These are phyloP conservation scores for Melanargia galathea DNA, from an alignment of 2,888 invertebrate species.

Conservation along the genomic window DNA sequence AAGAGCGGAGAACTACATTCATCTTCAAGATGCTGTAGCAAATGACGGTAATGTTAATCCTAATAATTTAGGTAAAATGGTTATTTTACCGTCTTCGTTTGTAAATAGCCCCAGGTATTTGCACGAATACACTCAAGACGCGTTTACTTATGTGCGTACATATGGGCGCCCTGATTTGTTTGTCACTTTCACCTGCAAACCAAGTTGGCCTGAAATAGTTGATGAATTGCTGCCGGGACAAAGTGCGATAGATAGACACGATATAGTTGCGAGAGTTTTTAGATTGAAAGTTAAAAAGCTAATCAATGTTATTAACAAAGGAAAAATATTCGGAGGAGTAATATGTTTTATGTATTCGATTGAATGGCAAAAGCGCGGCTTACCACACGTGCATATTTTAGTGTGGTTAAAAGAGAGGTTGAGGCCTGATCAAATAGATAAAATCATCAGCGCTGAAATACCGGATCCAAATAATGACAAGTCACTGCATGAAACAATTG, in stretches of 20 bases:
- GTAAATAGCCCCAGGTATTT: conserved; percentile 48
- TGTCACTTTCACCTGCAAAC: conserved; percentile 39
- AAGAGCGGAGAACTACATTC: conserved; percentile 41
- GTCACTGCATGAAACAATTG: no score
- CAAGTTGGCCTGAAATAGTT: conserved; percentile 33
- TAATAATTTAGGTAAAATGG: conserved; percentile 43
- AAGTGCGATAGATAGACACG: conserved; percentile 46
- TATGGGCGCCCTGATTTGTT: conserved; percentile 45
- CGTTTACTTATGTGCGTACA: conserved; percentile 46
- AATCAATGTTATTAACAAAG: no score
- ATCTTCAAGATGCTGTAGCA: conserved; percentile 47
- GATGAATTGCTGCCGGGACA: conserved; percentile 32
- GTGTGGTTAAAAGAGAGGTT: no score
- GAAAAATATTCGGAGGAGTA: no score
- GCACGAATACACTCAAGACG: conserved; percentile 48
- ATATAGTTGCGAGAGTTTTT: conserved; percentile 46
- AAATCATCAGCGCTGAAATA: no score
- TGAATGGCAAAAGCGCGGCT: no score
- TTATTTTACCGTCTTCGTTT: conserved; percentile 47
- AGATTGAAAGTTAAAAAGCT: no score
- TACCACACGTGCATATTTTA: no score
- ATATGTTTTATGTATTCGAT: no score
- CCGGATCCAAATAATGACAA: no score
- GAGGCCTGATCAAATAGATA: no score
- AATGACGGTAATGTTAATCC: conserved; percentile 42